Evolutionary conservation across 2,888 invertebrate species (phyloP).

Genomic region (Drosophila quinaria): DNA sequence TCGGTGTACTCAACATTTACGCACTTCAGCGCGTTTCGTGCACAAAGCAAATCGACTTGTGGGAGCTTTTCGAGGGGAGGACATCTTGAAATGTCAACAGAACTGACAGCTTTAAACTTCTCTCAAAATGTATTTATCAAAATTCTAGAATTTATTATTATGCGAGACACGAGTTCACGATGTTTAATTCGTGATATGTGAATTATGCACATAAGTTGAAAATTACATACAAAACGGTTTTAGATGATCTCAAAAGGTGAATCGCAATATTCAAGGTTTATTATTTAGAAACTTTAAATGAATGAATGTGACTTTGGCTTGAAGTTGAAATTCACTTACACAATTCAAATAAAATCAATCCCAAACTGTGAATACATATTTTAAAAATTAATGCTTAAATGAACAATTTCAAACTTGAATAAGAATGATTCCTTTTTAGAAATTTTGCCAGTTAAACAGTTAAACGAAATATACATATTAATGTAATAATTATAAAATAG

Average conservation of each 20-base stretch:
- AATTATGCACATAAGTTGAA: constrained; percentile 48
- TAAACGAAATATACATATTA: too few relatives aligned
- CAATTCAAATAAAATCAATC: too few relatives aligned
- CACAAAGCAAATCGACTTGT: constrained; percentile 37
- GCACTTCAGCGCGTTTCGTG: constrained; percentile 69
- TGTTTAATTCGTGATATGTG: constrained; percentile 59
- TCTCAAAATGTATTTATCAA: constrained; percentile 34
- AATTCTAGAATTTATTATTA: constrained; percentile 43
- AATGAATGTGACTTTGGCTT: too few relatives aligned
- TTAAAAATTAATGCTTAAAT: too few relatives aligned
- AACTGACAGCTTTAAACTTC: constrained; percentile 50
- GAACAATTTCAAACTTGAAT: too few relatives aligned
- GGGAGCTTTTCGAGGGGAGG: neutral
- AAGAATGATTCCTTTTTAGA: too few relatives aligned
- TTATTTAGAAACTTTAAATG: neutral
- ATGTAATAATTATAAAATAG: too few relatives aligned
- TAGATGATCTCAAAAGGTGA: constrained; percentile 35
- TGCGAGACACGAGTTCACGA: constrained; percentile 58
- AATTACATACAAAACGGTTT: constrained; percentile 42
- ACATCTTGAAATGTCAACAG: constrained; percentile 57
- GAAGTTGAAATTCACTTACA: neutral
- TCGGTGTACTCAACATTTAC: constrained; percentile 70
- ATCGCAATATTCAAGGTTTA: constrained; percentile 7
- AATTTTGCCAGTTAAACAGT: too few relatives aligned
- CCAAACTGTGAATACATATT: too few relatives aligned